Conservation (phyloP, 1,140 invertebrate species). For the Atta cephalotes region DNA sequence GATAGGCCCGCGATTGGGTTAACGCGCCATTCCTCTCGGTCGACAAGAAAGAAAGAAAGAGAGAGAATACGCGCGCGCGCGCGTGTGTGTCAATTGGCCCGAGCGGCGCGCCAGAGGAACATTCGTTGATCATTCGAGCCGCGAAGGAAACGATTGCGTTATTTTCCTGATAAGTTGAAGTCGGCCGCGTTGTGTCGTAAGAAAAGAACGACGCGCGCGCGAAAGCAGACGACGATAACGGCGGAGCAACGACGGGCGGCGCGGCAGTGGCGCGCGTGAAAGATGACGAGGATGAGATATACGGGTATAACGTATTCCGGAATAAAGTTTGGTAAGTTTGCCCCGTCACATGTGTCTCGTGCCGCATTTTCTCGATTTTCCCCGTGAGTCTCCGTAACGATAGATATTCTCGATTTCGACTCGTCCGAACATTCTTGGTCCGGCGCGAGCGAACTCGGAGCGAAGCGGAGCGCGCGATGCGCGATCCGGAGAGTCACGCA, state of each 20-base stretch:
- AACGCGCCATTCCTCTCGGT: constrained; percentile 30
- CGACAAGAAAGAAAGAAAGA: not conserved
- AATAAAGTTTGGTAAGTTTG: not conserved
- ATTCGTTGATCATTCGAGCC: not conserved
- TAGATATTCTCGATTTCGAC: not conserved
- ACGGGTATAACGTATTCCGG: not conserved
- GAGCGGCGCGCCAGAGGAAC: not conserved
- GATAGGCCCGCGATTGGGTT: constrained; percentile 21
- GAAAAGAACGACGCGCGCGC: not conserved
- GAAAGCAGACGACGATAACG: not conserved
- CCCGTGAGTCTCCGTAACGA: not conserved
- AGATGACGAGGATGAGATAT: not conserved
- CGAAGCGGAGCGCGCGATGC: not conserved
- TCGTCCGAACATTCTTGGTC: not conserved
- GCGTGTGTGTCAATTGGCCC: not conserved
- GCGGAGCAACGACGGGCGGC: not conserved
- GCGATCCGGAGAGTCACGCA: not conserved
- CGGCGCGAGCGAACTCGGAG: not conserved
- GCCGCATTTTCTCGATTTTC: not conserved
- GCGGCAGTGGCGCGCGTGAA: not conserved
- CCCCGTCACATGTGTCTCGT: not conserved
- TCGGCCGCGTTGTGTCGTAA: not conserved
- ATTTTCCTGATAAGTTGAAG: not conserved
- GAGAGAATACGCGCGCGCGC: not conserved
- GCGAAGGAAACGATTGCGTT: not conserved